These are phyloP conservation scores for Mamestra configurata DNA, from an alignment of 1,140 invertebrate species.

Conservation along the genomic window DNA sequence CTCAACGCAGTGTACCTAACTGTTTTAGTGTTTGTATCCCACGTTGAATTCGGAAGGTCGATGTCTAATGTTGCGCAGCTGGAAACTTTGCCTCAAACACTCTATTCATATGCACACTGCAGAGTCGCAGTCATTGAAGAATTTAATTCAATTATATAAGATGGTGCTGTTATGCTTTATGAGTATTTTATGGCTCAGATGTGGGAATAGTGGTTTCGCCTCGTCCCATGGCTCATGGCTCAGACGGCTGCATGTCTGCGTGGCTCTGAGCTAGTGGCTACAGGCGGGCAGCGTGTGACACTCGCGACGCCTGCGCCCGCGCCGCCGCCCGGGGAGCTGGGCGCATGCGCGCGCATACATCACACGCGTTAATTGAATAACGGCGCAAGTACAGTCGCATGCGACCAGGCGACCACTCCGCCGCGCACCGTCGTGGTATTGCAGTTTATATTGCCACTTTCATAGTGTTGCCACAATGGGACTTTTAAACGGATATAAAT, in stretches of 20 bases:
- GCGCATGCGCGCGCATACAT: slow-evolving; percentile 40
- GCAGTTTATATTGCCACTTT: slow-evolving; percentile 37
- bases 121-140: background rate
- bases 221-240: background rate
- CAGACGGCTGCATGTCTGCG: no score
- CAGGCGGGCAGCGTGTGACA: slow-evolving; percentile 1
- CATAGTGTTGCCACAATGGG: slow-evolving; percentile 26
- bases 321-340: background rate
- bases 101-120: background rate
- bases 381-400: background rate
- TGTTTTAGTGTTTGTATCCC: no score
- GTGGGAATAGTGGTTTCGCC: background rate
- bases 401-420: no score
- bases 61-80: no score
- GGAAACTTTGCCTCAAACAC: background rate
- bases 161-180: slow-evolving; percentile 9
- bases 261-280: no score
- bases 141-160: slow-evolving; percentile 1
- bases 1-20: no score
- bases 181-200: background rate
- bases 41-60: no score
- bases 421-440: background rate
- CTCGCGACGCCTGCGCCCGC: background rate
- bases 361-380: slow-evolving; percentile 31
- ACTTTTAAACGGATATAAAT: slow-evolving; percentile 28